phyloP scores from a whole-genome alignment of 2,888 invertebrate species.

The Carterocephalus palaemon region DNA sequence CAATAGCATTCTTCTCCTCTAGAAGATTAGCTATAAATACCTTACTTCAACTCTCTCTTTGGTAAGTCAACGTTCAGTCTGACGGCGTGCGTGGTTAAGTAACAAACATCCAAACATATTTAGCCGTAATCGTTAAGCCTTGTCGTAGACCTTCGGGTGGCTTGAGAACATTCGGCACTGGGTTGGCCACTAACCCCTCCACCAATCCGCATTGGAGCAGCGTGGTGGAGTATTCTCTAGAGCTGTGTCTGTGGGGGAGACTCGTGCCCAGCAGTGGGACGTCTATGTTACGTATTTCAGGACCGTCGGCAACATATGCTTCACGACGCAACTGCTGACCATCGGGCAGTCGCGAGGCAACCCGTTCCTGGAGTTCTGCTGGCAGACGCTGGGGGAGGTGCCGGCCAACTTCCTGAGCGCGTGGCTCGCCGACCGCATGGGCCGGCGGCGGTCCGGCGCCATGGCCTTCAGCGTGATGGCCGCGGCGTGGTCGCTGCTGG shows the following conservation, averaged over 20 bases:
- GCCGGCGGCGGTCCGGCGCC: conserved; percentile 48
- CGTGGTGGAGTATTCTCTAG: no score
- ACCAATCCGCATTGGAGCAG: no score
- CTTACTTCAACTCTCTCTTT: conserved; percentile 71
- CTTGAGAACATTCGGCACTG: no score
- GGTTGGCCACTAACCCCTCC: no score
- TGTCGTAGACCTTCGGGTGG: no score
- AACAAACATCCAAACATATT: no score
- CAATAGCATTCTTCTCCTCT: conserved; percentile 77
- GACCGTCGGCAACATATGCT: conserved; percentile 71
- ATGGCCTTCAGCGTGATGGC: conserved; percentile 39
- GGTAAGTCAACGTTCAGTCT: conserved; percentile 53
- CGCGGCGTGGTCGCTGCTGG: conserved; percentile 42
- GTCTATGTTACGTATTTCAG: no score
- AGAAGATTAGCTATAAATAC: conserved; percentile 77
- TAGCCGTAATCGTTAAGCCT: no score
- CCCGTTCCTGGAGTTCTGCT: conserved; percentile 82
- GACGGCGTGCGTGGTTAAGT: no score
- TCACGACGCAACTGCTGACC: conserved; percentile 73
- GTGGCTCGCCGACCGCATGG: conserved; percentile 55
- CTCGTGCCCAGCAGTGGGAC: no score
- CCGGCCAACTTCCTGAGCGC: conserved; percentile 81
- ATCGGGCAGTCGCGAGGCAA: conserved; percentile 77
- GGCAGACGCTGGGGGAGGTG: conserved; percentile 81
- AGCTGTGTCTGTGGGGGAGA: no score